Evolutionary conservation across 2,797 vertebrate genomes (phyloP).

Genomic region (Rachycentron canadum): DNA sequence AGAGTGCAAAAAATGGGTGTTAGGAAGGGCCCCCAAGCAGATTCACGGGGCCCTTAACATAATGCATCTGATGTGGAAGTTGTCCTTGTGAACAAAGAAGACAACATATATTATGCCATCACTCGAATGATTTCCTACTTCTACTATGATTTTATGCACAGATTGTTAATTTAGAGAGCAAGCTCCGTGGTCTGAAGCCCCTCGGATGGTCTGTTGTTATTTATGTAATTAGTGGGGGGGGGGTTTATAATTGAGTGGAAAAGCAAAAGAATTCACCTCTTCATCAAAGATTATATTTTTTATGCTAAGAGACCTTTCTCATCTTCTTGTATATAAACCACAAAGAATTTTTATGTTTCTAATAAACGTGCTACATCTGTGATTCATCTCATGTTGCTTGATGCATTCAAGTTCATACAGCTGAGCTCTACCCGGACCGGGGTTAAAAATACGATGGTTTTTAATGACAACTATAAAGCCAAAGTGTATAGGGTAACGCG

Average conservation of each 20-base stretch:
- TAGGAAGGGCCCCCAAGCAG: too few relatives aligned
- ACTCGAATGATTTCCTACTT: too few relatives aligned
- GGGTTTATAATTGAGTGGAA: neutral
- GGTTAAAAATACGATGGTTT: neutral
- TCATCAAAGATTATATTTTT: neutral
- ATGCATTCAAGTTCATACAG: neutral
- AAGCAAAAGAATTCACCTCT: neutral
- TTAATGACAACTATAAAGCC: neutral
- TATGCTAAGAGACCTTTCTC: rapidly evolving
- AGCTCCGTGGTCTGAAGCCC: neutral
- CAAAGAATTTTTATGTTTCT: neutral
- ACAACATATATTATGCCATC: neutral
- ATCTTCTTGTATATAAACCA: neutral
- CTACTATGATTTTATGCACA: neutral
- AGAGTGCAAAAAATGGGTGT: neutral
- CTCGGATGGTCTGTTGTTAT: neutral
- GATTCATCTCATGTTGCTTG: neutral
- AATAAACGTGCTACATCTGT: slow-evolving; percentile 10
- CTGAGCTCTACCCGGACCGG: neutral
- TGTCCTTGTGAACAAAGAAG: neutral
- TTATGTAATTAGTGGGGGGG: neutral
- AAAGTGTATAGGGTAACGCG: neutral
- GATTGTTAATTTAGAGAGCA: neutral
- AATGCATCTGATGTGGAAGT: neutral
- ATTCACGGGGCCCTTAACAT: neutral